These are phyloP conservation scores for Labeo rohita DNA, from an alignment of 2,113 vertebrate species.

Conservation along the genomic window DNA sequence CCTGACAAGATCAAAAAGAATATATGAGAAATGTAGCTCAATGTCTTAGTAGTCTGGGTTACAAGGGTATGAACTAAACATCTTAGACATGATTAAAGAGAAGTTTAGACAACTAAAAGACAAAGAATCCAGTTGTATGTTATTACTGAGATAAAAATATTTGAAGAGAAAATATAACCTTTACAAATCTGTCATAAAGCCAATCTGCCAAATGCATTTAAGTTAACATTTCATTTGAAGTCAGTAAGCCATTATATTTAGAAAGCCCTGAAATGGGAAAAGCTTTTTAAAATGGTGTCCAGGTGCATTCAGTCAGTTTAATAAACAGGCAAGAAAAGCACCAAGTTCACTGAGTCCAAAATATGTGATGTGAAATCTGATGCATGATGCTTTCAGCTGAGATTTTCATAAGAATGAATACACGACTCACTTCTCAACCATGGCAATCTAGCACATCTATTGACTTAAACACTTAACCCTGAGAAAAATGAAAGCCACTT, in stretches of 20 bases:
- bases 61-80: constrained; percentile 5
- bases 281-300: not conserved
- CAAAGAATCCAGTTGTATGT: not conserved
- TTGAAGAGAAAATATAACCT: not conserved
- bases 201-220: not conserved
- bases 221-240: not conserved
- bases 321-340: not conserved
- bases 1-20: not conserved
- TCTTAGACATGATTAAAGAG: not conserved
- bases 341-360: not conserved
- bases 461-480: not conserved
- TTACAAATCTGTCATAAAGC: not conserved
- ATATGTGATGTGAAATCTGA: not conserved
- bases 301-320: not conserved
- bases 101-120: not conserved
- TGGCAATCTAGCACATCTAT: not conserved
- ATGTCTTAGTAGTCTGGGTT: not conserved
- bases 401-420: not conserved
- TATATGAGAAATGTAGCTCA: not conserved
- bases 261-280: not conserved
- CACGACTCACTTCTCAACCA: not conserved
- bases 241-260: not conserved
- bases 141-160: not conserved
- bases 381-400: not conserved
- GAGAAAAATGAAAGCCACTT: not conserved